Conservation (phyloP, 2,113 vertebrate genomes). For the Tor tambroides region DNA sequence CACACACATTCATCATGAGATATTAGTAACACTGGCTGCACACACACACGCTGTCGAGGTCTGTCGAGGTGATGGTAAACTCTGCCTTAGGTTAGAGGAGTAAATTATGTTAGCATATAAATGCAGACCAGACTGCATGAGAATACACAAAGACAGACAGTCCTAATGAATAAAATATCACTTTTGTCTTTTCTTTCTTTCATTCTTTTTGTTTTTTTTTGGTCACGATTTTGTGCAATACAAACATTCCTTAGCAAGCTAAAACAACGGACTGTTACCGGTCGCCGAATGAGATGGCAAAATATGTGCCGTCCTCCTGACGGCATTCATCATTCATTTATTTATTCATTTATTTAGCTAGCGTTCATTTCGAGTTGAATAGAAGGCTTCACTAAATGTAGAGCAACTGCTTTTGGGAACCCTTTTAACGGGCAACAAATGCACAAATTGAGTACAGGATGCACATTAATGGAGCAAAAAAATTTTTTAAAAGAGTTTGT, state of each 20-base stretch:
- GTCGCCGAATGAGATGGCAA: conserved; percentile 33
- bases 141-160: conserved; percentile 35
- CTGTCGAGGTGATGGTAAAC: conserved; percentile 50
- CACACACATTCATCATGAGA: conserved; percentile 24
- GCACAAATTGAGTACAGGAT: conserved; percentile 31
- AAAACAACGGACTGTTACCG: conserved; percentile 32
- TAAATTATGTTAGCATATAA: conserved; percentile 45
- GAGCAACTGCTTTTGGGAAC: conserved; percentile 43
- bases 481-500: conserved; percentile 17
- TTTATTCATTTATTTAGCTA: conserved; percentile 31
- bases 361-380: conserved; percentile 39
- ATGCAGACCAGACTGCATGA: conserved; percentile 35
- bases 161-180: conserved; percentile 51
- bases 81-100: conserved; percentile 49
- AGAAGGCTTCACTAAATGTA: conserved; percentile 42
- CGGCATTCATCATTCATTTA: conserved; percentile 41
- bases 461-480: conserved; percentile 22
- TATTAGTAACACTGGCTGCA: conserved; percentile 37
- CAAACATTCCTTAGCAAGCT: conserved; percentile 47
- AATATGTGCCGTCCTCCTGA: conserved; percentile 39
- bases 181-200: conserved; percentile 39
- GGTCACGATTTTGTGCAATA: conserved; percentile 7
- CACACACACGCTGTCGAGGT: conserved; percentile 21
- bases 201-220: background rate
- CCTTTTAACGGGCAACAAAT: conserved; percentile 50